phyloP scores from a whole-genome alignment of 2,797 vertebrate genomes.

The Ibycter americanus region DNA sequence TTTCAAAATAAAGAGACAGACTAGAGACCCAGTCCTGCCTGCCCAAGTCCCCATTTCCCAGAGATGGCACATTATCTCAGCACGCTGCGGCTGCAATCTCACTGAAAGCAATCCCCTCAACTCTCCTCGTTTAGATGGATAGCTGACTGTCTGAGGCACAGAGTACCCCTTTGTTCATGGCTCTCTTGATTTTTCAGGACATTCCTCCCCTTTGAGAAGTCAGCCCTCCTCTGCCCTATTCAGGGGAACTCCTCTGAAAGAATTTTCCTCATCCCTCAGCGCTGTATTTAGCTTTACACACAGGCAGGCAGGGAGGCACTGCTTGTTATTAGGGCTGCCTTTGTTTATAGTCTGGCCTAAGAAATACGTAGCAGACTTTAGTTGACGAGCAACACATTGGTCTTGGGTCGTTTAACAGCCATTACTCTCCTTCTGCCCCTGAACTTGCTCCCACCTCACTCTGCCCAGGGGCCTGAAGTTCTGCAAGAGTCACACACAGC shows the following conservation, averaged over 20 bases:
- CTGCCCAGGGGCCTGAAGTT: background rate
- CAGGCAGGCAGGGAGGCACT: background rate
- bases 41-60: background rate
- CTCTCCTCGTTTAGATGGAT: background rate
- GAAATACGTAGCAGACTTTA: background rate
- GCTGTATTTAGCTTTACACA: constrained; percentile 12
- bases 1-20: background rate
- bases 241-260: background rate
- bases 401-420: background rate
- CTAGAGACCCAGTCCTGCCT: background rate
- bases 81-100: background rate
- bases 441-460: background rate
- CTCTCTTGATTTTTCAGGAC: background rate
- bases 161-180: background rate
- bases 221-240: background rate
- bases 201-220: background rate
- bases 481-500: background rate
- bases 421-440: background rate
- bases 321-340: background rate
- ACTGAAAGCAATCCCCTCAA: background rate
- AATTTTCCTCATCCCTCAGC: background rate
- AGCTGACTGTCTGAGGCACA: background rate
- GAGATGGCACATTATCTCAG: background rate
- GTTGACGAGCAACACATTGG: background rate
- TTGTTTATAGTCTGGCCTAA: background rate